phyloP scores from a whole-genome alignment of 23 tunicate genomes.

The Styela clava region DNA sequence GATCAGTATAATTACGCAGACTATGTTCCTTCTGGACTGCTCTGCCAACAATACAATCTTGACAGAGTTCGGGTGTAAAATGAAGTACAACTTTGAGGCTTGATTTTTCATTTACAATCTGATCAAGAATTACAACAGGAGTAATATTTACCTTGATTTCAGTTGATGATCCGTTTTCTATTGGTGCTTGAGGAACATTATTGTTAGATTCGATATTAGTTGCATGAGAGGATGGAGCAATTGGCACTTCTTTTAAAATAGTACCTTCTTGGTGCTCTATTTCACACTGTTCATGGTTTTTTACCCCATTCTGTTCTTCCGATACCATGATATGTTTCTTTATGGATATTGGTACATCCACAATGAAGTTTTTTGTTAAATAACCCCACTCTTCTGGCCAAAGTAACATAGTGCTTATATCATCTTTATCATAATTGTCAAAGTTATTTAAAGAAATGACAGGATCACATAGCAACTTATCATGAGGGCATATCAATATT shows the following conservation, averaged over 20 bases:
- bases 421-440: background rate
- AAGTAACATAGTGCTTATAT: constrained; percentile 28
- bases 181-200: background rate
- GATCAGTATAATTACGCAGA: constrained; percentile 34
- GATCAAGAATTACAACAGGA: background rate
- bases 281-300: background rate
- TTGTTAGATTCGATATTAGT: background rate
- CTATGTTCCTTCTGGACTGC: constrained; percentile 24
- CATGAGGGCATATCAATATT: constrained; percentile 55
- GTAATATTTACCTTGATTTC: constrained; percentile 15
- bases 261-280: background rate
- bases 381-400: constrained; percentile 68
- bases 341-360: constrained; percentile 42
- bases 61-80: constrained; percentile 47
- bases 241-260: background rate
- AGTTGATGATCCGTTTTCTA: background rate
- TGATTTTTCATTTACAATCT: background rate
- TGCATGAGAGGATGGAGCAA: background rate
- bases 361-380: constrained; percentile 31
- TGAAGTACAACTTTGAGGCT: background rate
- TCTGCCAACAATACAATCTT: constrained; percentile 46
- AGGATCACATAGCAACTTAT: constrained; percentile 55
- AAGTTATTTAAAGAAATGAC: background rate
- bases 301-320: background rate
- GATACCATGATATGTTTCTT: background rate